Evolutionary conservation across 1,140 invertebrate genomes (phyloP), one percentile per base, ranked within the genome.

Genomic region (Saccostrea echinata): DNA sequence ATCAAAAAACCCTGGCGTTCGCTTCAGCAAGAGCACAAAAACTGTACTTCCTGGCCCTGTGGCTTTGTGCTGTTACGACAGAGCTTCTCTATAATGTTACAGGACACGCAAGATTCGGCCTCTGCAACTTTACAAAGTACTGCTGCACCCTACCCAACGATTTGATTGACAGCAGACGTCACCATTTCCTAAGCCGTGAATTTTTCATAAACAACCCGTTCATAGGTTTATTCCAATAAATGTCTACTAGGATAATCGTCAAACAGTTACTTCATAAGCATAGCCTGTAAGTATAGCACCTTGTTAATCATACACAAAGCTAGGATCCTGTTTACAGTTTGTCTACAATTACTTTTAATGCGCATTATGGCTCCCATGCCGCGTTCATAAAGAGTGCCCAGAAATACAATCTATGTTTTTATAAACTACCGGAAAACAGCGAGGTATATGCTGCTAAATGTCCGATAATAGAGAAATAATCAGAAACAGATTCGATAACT

Each of bases 321-420:
- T 76, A 30, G 13, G 13, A 76, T 16, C 8, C 68, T 76, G 68
- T 76, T 76, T 76, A 76, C 30, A 30, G 68, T 76, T 76, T 76
- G 68, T 76, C 68, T 76, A 76, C 68, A 76, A 76, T 76, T 76
- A 76, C 68, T 76, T 76, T 76, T 76, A 76, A 76, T 76, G 68
- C 68, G 68, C 68, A 27, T 76, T 76, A 76, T 76, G 68, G 68
- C 68, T 76, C 68, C 27, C 68, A 30, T 33, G 68, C 68, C 68
- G 27, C 24, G 68, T 27, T 76, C 30, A 76, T 76, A 76, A 27
- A 27, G 68, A 76, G 68, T 11, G 68, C 68, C 68, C 68, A 76
- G 68, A 76, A 76, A 76, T 18, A 76, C 68, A 76, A 76, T 76
- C 68, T 76, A 30, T 76, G 68, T 76, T 76, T 76, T 76, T 76